A percentile compares a stretch with the other conserved stretches of the same genome.
These are phyloP conservation scores for Hipposideros armiger DNA, from an alignment of 2,113 vertebrate species.

Conservation along the genomic window DNA sequence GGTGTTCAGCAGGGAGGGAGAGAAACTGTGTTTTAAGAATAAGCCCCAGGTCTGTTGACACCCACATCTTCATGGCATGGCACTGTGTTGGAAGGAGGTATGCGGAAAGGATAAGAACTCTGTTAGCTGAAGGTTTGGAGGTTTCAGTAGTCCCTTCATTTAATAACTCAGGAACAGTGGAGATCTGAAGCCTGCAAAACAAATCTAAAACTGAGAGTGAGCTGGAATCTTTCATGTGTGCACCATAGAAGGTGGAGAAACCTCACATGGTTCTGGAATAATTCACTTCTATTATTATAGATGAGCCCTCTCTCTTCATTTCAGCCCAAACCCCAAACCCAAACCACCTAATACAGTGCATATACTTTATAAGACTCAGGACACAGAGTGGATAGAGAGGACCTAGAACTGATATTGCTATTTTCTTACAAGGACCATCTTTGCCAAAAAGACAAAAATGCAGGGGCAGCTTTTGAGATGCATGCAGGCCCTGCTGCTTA, in stretches of 20 bases:
- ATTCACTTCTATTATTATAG: not conserved
- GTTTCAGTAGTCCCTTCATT: not conserved
- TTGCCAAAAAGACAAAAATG: not conserved
- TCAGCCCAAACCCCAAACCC: too few species aligned
- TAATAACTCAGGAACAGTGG: not conserved
- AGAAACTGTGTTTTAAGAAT: not conserved
- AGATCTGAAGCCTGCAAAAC: not conserved
- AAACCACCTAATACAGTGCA: not conserved
- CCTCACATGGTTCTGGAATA: not conserved
- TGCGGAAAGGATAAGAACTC: too few species aligned
- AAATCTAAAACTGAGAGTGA: not conserved
- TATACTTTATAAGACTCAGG: not conserved
- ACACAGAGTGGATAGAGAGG: not conserved
- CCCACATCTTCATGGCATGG: accelerated
- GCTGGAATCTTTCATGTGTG: not conserved
- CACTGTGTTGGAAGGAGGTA: not conserved
- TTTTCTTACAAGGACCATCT: not conserved
- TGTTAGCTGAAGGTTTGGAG: not conserved
- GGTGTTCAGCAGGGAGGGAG: not conserved
- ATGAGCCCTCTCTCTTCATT: not conserved
- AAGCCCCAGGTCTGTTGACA: not conserved
- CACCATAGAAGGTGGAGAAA: not conserved
- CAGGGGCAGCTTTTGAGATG: not conserved
- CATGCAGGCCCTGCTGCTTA: too few species aligned
- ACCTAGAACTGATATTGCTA: not conserved